Conservation (phyloP, 1,140 invertebrate genomes). For the Drosophila teissieri region DNA sequence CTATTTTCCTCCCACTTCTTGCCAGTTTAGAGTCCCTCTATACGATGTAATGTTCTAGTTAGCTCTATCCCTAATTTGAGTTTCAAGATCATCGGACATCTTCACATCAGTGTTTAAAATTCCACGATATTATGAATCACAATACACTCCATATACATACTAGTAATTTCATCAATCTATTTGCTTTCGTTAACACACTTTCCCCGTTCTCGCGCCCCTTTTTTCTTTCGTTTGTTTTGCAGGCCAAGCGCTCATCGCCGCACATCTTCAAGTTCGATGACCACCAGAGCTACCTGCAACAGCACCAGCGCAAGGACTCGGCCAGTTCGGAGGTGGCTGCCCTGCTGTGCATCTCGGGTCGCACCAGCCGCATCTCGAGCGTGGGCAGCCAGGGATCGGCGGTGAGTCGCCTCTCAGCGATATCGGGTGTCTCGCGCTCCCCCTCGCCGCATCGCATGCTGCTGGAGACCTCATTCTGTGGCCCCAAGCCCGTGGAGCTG, state of each 20-base stretch:
- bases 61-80: not conserved
- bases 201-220: not conserved
- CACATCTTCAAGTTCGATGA: constrained; percentile 86
- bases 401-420: constrained; percentile 89
- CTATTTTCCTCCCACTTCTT: too few relatives aligned
- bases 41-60: not conserved
- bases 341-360: constrained; percentile 91
- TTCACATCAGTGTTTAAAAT: not conserved
- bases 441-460: constrained; percentile 95
- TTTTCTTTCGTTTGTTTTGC: not conserved
- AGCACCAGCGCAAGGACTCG: constrained; percentile 91
- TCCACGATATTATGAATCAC: not conserved
- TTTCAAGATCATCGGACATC: not conserved
- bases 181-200: not conserved
- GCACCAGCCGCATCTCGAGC: constrained; percentile 92
- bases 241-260: constrained; percentile 84
- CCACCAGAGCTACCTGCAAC: constrained; percentile 85
- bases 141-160: not conserved
- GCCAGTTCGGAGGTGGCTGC: constrained; percentile 88
- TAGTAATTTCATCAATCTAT: not conserved
- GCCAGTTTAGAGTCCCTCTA: too few relatives aligned
- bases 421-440: constrained; percentile 89
- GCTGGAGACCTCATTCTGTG: constrained; percentile 95
- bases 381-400: constrained; percentile 89
- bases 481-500: constrained; percentile 89